These are phyloP conservation scores for Ips typographus DNA, from an alignment of 1,140 invertebrate species.

Conservation along the genomic window DNA sequence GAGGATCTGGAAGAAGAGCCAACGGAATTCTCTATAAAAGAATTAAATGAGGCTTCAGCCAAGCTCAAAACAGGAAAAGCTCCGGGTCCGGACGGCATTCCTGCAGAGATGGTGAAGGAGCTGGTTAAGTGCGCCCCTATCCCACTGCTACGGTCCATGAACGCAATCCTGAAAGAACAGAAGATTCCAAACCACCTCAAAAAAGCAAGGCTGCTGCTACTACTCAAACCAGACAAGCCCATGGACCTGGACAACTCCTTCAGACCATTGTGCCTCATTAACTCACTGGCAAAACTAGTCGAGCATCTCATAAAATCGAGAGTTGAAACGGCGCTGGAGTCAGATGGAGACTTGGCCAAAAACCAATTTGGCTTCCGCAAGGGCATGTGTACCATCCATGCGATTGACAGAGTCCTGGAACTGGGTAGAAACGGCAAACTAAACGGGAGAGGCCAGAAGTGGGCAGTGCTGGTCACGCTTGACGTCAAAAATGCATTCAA, in stretches of 20 bases:
- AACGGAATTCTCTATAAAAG: not conserved
- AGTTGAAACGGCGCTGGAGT: conserved; percentile 14
- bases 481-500: not conserved
- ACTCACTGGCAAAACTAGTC: conserved; percentile 10
- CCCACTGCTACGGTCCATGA: not conserved
- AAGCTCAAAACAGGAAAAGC: not conserved
- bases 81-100: not conserved
- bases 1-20: not conserved
- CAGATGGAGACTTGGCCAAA: not conserved
- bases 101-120: not conserved
- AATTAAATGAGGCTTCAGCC: not conserved
- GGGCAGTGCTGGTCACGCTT: not conserved
- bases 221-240: not conserved
- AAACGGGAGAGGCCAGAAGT: not conserved
- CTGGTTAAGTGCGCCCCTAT: not conserved
- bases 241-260: not conserved
- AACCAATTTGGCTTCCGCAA: not conserved
- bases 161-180: not conserved
- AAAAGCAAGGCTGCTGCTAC: not conserved
- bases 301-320: conserved; percentile 24
- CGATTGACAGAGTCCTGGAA: not conserved
- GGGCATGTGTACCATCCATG: not conserved
- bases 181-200: not conserved
- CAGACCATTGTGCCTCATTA: conserved; percentile 11
- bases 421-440: not conserved